Evolutionary conservation across 2,797 vertebrate genomes (phyloP).

Genomic region (Eulemur albifrons): DNA sequence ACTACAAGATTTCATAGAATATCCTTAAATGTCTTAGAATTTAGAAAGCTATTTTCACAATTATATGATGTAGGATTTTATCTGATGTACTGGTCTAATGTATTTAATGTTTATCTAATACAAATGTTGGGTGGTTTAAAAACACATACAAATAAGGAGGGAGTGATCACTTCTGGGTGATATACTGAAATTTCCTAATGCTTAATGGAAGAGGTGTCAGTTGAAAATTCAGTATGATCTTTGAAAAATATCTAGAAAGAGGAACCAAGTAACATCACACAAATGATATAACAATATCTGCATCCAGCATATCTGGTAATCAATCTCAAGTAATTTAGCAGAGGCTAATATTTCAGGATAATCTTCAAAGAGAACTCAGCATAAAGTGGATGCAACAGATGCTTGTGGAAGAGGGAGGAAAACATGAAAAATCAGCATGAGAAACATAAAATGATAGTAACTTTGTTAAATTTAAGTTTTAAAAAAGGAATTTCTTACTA

Average conservation of each 20-base stretch:
- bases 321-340: background rate
- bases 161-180: background rate
- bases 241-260: slow-evolving; percentile 4
- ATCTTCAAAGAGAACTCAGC: slow-evolving; percentile 6
- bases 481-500: background rate
- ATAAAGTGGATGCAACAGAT: background rate
- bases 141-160: background rate
- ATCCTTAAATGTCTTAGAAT: background rate
- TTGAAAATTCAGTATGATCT: background rate
- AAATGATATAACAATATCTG: background rate
- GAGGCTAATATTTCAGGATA: background rate
- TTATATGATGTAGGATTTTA: background rate
- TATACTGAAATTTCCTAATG: background rate
- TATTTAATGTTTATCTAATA: background rate
- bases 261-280: background rate
- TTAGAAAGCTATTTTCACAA: background rate
- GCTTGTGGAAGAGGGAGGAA: background rate
- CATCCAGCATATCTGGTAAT: background rate
- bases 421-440: background rate
- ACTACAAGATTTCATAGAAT: background rate
- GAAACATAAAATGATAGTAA: background rate
- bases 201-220: background rate
- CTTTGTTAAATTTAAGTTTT: slow-evolving; percentile 7
- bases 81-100: background rate
- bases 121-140: background rate